Conservation (phyloP, 2,797 vertebrate genomes). For the Acomys russatus region DNA sequence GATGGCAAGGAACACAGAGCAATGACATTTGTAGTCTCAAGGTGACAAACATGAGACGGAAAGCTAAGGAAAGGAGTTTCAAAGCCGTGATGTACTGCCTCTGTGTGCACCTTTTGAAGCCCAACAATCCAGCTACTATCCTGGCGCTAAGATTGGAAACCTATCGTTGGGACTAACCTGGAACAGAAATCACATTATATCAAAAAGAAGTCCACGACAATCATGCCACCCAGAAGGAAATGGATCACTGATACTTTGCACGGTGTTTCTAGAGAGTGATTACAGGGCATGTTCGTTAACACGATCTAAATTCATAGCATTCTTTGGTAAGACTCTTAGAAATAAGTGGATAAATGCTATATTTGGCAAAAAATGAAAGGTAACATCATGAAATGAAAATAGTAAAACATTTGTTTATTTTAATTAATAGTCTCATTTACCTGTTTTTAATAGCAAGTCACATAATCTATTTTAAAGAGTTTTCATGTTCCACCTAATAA, state of each 20-base stretch:
- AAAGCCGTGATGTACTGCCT: constrained; percentile 40
- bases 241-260: neutral
- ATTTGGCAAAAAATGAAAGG: constrained; percentile 28
- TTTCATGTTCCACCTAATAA: neutral
- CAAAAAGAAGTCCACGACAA: neutral
- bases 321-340: neutral
- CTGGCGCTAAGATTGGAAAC: neutral
- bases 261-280: neutral
- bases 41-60: constrained; percentile 26
- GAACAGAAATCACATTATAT: neutral
- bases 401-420: neutral
- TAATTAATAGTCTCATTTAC: neutral
- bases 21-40: constrained; percentile 15
- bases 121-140: neutral
- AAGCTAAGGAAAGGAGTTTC: constrained; percentile 7
- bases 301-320: neutral
- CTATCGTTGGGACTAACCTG: neutral
- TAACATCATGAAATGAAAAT: constrained; percentile 1
- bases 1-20: neutral
- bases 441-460: neutral
- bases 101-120: constrained; percentile 31
- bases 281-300: neutral
- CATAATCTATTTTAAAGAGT: constrained; percentile 3
- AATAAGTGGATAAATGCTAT: neutral
- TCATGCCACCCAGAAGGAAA: neutral